These are phyloP conservation scores for Argyra leucocephala DNA, from an alignment of 2,888 invertebrate genomes.

Conservation along the genomic window DNA sequence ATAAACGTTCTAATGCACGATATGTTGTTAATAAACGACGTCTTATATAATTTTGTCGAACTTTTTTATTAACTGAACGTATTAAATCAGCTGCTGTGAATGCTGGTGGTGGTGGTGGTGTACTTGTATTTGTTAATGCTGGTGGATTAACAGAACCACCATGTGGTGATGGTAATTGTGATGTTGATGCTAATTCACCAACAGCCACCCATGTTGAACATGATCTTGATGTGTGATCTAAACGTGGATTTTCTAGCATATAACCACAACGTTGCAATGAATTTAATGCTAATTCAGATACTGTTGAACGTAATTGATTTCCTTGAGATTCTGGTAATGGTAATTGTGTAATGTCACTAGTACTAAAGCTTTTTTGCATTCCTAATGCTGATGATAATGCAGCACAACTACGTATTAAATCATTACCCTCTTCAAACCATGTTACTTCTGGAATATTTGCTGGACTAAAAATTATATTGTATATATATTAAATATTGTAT, in stretches of 20 bases:
- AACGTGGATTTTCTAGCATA: constrained; percentile 48
- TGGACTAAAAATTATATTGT: constrained; percentile 26
- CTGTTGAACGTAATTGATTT: constrained; percentile 39
- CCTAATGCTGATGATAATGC: constrained; percentile 69
- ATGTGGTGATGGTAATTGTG: constrained; percentile 75
- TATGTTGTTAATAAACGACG: constrained; percentile 69
- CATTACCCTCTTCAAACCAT: constrained; percentile 66
- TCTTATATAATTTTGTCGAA: constrained; percentile 71
- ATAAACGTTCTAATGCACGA: constrained; percentile 67
- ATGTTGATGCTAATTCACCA: constrained; percentile 63
- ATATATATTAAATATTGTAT: not conserved
- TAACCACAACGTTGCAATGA: constrained; percentile 48
- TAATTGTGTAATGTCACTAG: constrained; percentile 61
- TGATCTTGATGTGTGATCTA: constrained; percentile 56
- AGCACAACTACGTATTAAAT: constrained; percentile 69
- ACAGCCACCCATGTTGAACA: constrained; percentile 84
- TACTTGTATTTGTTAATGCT: constrained; percentile 32
- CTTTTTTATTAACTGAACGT: constrained; percentile 71
- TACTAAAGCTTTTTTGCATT: constrained; percentile 74
- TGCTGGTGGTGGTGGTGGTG: constrained; percentile 36
- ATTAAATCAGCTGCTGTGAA: constrained; percentile 60
- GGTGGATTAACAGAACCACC: constrained; percentile 45
- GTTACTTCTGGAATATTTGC: constrained; percentile 55
- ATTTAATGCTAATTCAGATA: constrained; percentile 52
- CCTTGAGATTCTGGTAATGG: constrained; percentile 43